Percentiles rank a stretch among this genome's conserved stretches.
Conservation (phyloP, 2,888 invertebrate species). For the Drosophila greeni region DNA sequence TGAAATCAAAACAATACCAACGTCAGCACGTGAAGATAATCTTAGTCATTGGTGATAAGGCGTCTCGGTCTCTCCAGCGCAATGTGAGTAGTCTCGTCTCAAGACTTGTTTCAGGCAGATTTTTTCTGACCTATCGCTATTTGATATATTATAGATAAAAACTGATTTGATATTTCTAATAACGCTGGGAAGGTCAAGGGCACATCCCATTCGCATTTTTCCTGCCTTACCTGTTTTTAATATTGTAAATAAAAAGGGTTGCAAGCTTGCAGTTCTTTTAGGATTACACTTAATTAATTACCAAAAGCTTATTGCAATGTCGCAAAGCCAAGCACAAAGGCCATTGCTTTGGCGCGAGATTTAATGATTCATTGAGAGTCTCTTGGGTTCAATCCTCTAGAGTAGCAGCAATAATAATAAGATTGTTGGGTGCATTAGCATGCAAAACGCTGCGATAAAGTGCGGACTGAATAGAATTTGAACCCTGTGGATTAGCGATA, state of each 20-base stretch:
- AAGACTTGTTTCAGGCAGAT: neutral
- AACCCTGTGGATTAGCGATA: neutral
- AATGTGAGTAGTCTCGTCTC: neutral
- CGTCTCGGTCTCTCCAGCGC: slow-evolving; percentile 5
- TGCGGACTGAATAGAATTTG: neutral
- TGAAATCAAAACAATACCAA: slow-evolving; percentile 13
- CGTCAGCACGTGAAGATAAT: slow-evolving; percentile 33
- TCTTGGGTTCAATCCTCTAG: slow-evolving; percentile 38
- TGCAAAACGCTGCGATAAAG: slow-evolving; percentile 17
- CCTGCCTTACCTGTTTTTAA: neutral
- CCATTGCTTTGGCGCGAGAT: slow-evolving; percentile 18
- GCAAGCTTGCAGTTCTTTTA: neutral
- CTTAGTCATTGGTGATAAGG: slow-evolving; percentile 15
- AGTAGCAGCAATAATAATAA: slow-evolving; percentile 3
- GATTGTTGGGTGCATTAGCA: slow-evolving; percentile 37
- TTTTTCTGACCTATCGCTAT: neutral
- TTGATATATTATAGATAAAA: neutral
- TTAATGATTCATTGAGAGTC: slow-evolving; percentile 48
- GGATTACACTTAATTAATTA: neutral
- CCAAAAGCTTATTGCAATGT: neutral
- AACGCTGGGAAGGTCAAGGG: neutral
- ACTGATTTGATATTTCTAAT: neutral
- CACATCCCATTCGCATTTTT: neutral
- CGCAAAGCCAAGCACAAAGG: neutral
- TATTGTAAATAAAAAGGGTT: neutral